phyloP scores from a whole-genome alignment of 1,140 invertebrate species.

The Melanaphis sacchari region DNA sequence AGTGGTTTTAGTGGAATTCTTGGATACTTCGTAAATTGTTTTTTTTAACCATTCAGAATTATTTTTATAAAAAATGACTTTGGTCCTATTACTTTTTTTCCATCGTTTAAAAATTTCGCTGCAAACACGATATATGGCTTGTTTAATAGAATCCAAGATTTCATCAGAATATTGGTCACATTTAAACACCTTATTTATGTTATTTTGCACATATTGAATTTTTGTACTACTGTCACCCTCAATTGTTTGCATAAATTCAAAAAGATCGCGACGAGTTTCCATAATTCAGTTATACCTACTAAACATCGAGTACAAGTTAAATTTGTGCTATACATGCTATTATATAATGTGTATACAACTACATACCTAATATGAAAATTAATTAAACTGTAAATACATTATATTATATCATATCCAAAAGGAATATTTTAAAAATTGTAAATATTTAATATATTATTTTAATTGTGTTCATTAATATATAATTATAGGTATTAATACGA shows the following conservation, averaged over 20 bases:
- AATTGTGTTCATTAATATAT: no score
- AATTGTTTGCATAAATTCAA: constrained; percentile 6
- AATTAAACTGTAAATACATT: no score
- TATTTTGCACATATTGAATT: background rate
- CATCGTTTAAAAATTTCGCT: background rate
- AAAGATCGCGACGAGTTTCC: background rate
- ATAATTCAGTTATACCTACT: background rate
- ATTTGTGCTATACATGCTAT: no score
- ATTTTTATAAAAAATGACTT: background rate
- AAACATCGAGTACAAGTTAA: background rate
- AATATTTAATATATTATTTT: no score
- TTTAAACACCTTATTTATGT: background rate
- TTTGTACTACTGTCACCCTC: background rate
- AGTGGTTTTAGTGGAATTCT: no score
- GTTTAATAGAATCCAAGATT: background rate
- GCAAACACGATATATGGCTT: background rate
- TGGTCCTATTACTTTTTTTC: background rate
- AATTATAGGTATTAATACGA: no score
- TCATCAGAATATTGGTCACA: background rate
- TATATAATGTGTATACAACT: no score
- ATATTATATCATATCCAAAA: no score
- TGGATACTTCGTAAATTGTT: no score
- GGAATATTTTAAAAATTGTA: no score
- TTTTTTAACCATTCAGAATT: no score
- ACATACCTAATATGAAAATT: no score